A percentile compares a stretch with the other conserved stretches of the same genome.
Conservation (phyloP, 2,113 vertebrate species). For the Siniperca knerii region DNA sequence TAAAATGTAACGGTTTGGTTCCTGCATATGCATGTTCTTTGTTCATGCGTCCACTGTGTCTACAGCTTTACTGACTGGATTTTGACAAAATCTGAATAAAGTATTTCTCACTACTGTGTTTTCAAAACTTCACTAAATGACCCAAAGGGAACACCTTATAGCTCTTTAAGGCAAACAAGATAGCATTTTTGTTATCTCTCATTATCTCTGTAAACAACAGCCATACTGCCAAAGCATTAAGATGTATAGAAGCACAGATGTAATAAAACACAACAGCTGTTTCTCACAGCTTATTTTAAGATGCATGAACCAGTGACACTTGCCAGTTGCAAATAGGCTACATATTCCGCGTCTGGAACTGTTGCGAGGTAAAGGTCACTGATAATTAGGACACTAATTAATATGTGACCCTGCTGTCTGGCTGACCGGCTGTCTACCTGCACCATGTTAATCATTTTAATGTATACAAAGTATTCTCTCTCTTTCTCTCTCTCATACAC, state of each 20-base stretch:
- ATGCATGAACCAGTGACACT: slow-evolving; percentile 37
- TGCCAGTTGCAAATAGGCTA: slow-evolving; percentile 39
- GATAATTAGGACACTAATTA: slow-evolving; percentile 68
- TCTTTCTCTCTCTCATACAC: not conserved
- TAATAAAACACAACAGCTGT: slow-evolving; percentile 23
- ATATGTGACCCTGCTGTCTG: slow-evolving; percentile 58
- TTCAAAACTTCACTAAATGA: not conserved
- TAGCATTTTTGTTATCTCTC: not conserved
- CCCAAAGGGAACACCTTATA: not conserved
- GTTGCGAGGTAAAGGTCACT: slow-evolving; percentile 58
- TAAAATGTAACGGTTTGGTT: not conserved
- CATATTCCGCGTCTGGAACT: slow-evolving; percentile 41
- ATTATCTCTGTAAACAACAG: not conserved
- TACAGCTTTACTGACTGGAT: not conserved
- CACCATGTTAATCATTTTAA: slow-evolving; percentile 44
- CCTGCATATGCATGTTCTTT: not conserved
- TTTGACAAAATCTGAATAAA: not conserved
- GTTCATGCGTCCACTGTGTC: not conserved
- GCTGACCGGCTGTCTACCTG: slow-evolving; percentile 46
- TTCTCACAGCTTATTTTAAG: slow-evolving; percentile 22
- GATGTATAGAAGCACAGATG: slow-evolving; percentile 6
- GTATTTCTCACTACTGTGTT: not conserved
- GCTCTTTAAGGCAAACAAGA: not conserved
- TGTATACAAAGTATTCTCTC: slow-evolving; percentile 20
- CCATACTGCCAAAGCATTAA: slow-evolving; percentile 5